Evolutionary conservation across 92 coral and sea anemone genomes (phyloP).

Genomic region (Zoanthus gigantus): DNA sequence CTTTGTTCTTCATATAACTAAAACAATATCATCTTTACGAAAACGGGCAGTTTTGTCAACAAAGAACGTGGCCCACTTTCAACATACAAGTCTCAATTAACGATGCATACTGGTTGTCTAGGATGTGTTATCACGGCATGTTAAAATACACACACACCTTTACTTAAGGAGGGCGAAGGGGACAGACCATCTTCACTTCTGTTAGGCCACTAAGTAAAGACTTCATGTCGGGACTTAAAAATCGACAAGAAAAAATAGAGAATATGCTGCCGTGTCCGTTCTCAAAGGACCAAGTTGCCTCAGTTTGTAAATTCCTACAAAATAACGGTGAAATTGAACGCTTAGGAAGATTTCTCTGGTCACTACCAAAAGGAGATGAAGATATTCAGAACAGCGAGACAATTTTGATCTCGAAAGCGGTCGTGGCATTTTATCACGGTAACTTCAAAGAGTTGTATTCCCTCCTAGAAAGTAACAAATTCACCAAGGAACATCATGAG

Average conservation of each 20-base stretch:
- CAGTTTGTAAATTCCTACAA: slow-evolving; percentile 91
- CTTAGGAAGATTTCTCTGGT: slow-evolving; percentile 93
- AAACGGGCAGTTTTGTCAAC: slow-evolving; percentile 81
- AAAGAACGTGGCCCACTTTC: slow-evolving; percentile 71
- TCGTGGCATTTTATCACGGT: slow-evolving; percentile 87
- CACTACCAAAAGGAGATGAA: slow-evolving; percentile 82
- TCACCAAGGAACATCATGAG: slow-evolving; percentile 83
- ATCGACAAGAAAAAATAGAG: slow-evolving; percentile 7
- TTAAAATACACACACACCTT: slow-evolving; percentile 47
- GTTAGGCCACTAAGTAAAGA: not conserved
- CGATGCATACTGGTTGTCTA: slow-evolving; percentile 40
- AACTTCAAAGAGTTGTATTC: slow-evolving; percentile 88
- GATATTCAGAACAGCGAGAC: slow-evolving; percentile 84
- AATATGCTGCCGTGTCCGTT: slow-evolving; percentile 90
- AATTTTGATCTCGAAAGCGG: slow-evolving; percentile 87
- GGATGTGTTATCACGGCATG: slow-evolving; percentile 22
- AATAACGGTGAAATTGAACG: slow-evolving; percentile 91
- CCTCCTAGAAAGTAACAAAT: slow-evolving; percentile 79
- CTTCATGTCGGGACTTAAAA: slow-evolving; percentile 5
- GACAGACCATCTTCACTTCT: slow-evolving; percentile 15
- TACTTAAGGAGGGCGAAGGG: slow-evolving; percentile 30
- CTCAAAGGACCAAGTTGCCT: slow-evolving; percentile 85
- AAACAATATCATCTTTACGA: slow-evolving; percentile 80
- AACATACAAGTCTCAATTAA: slow-evolving; percentile 51
- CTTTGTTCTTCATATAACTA: slow-evolving; percentile 79